Evolutionary conservation across 2,888 invertebrate species (phyloP), one percentile per base, ranked within the genome.

Genomic region (Thymelicus sylvestris): DNA sequence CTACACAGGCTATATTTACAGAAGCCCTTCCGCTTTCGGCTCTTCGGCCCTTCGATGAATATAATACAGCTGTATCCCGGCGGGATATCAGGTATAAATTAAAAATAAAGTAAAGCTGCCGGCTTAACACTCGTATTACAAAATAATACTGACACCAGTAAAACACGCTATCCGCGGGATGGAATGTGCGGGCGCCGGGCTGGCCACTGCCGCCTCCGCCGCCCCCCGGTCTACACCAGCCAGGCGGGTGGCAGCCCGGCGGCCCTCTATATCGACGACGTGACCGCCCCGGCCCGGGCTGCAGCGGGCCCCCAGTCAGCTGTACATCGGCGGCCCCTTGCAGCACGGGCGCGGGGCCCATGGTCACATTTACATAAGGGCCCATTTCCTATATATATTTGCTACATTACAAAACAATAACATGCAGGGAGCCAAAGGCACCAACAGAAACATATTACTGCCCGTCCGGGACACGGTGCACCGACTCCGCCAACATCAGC

Each of bases 91-190:
- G 88, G 87, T 91, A 92, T 92, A 92, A 92, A 92, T 92, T 92
- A 93, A 90, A 90, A 91, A 89, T 85, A 86, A 85, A 84, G 85
- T 93, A 92, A 93, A 93, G 93, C 93, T 92, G 92, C 90, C 88
- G 84, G 93, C 93, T 93, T 92, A 91, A 92, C 83, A 91, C 87
- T 90, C 73, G 90, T 91, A 89, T 91, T 93, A 93, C 92, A 90
- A 91, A 89, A 93, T 93, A 93, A 93, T 93, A 93, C 93, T 93
- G 93, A 91, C 90, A 91, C 91, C 92, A 92, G 91, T 91, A 90
- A 89, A 87, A 88, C 87, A 91, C 86, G 88, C 89, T 88, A 87
- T 87, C 86, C 86, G 81, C 86, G 81, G 83, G 92, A 88, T 91
- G 93, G 93, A 93, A 92, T 91, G 92, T 91, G 90, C 88, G 83